Evolutionary conservation across 2,113 vertebrate genomes (phyloP), one percentile per base, ranked within the genome.

Genomic region (Xenopus laevis): DNA sequence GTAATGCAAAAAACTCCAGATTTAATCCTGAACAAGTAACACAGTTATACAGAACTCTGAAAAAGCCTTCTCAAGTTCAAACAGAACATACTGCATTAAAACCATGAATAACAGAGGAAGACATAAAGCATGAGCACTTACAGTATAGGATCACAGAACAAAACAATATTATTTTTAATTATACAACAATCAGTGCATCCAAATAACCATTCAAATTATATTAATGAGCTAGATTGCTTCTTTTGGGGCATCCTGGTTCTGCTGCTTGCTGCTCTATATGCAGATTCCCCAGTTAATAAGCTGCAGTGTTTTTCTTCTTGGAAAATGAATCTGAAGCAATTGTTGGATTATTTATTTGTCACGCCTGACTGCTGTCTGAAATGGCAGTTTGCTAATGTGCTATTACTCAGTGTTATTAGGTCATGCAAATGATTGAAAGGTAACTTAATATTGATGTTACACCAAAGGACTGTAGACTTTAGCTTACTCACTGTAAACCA

Each of bases 381-480:
- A 87, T 87, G 89, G 87, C 88, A 90, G 82, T 88, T 82, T 68
- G 79, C 87, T 92, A 92, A 93, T 91, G 89, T 82, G 86, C 88
- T 88, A 88, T 93, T 91, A 90, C 85, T 92, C 90, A 91, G 84
- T 91, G 89, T 89, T 88, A 88, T 92, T 92, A 93, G 88, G 85
- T 85, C 80, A 0, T 73, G 76, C 80, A 79, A 87, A 81, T 89
- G 90, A 91, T 89, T 88, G 88, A 91, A 89, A 89, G 90, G 87
- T 89, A 86, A 88, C 83, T 81, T 84, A 88, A 81, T 84, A 83
- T 78, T 61, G 44, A 40, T 57, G 57, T 4, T 50, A 17, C 33
- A 40, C 33, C 33, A 40, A 40, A 9, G 5, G 33, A 40, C 33
- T 40, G 33, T 9, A 40, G 2, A 40, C 2, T 40, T 40, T 40